These are phyloP conservation scores for Heliconius congener DNA, from an alignment of 1,140 invertebrate genomes.

Conservation along the genomic window DNA sequence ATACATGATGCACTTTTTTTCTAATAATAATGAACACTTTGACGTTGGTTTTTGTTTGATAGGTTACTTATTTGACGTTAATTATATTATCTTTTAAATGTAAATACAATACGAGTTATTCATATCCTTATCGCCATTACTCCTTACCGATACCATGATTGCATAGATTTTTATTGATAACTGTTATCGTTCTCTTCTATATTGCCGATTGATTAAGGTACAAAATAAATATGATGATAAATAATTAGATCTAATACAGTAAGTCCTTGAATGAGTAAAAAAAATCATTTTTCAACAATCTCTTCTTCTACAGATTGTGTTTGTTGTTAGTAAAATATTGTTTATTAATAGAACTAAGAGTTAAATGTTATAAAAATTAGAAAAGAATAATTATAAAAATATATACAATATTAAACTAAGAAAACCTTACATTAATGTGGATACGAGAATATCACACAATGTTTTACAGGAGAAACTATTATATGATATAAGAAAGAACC, in stretches of 20 bases:
- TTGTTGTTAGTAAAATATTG: too few relatives aligned
- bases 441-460: too few relatives aligned
- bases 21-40: not conserved
- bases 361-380: too few relatives aligned
- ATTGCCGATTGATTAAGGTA: conserved; percentile 15
- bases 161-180: conserved; percentile 50
- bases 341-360: too few relatives aligned
- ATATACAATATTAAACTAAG: too few relatives aligned
- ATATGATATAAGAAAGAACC: too few relatives aligned
- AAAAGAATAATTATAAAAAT: too few relatives aligned
- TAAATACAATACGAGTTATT: conserved; percentile 25
- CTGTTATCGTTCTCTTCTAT: conserved; percentile 30
- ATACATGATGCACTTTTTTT: not conserved
- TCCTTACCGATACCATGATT: conserved; percentile 40
- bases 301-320: too few relatives aligned
- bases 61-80: conserved; percentile 22
- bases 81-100: conserved; percentile 24
- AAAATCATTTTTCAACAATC: too few relatives aligned
- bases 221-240: not conserved
- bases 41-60: not conserved
- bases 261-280: not conserved
- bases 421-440: too few relatives aligned
- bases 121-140: conserved; percentile 36
- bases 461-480: too few relatives aligned
- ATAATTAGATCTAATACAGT: not conserved